A percentile compares a stretch with the other conserved stretches of the same genome.
Evolutionary conservation across 1,140 invertebrate species (phyloP).

Genomic region (Neodiprion fabricii): DNA sequence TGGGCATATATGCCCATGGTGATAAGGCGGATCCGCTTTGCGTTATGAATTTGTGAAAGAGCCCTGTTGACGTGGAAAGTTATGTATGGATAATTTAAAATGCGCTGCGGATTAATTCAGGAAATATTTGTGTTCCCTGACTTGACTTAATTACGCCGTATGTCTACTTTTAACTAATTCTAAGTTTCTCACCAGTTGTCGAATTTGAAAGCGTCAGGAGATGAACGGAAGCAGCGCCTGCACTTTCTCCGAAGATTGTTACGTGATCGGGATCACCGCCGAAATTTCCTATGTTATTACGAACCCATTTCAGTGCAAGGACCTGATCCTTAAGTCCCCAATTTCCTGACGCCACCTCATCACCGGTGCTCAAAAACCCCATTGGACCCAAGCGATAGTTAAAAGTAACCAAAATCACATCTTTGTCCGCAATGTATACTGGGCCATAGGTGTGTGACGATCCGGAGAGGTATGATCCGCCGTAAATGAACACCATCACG

Average conservation of each 20-base stretch:
- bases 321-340: constrained; percentile 62
- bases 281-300: constrained; percentile 47
- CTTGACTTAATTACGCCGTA: not conserved
- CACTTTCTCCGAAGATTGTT: constrained; percentile 41
- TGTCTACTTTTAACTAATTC: not conserved
- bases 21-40: not conserved
- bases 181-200: constrained; percentile 38
- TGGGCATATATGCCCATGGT: constrained; percentile 57
- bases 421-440: constrained; percentile 64
- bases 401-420: constrained; percentile 63
- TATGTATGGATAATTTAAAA: no score
- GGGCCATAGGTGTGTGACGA: constrained; percentile 45
- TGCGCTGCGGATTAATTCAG: not conserved
- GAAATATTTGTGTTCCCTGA: not conserved
- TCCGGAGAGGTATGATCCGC: constrained; percentile 55
- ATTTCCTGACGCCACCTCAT: constrained; percentile 52
- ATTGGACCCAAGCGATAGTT: constrained; percentile 66
- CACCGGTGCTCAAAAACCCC: constrained; percentile 62
- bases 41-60: constrained; percentile 3
- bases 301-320: constrained; percentile 57
- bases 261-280: constrained; percentile 46
- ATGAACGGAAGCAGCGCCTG: constrained; percentile 41
- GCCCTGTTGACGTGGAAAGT: not conserved
- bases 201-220: constrained; percentile 63
- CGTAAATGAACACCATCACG: constrained; percentile 63